A percentile compares a stretch with the other conserved stretches of the same genome.
Evolutionary conservation across 2,113 vertebrate species (phyloP).

Genomic region (Puffinus mauretanicus): DNA sequence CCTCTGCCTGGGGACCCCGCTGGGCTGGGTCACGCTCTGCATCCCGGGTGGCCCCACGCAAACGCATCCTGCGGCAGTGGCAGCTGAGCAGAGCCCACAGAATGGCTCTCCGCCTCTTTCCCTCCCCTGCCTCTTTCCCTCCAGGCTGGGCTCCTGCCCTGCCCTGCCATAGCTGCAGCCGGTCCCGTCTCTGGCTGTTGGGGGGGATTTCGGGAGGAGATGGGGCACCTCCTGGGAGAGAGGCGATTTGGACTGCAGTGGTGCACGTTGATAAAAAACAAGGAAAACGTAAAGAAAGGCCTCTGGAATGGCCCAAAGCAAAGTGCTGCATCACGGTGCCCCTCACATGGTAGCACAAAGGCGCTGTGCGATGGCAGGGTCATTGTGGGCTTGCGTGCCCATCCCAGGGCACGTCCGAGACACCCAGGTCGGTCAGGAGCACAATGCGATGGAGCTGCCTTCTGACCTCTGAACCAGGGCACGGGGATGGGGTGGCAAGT

Average conservation of each 20-base stretch:
- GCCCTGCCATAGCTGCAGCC: not conserved
- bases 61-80: not conserved
- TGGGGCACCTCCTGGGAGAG: not conserved
- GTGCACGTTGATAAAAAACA: not conserved
- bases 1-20: not conserved
- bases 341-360: not conserved
- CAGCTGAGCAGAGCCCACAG: not conserved
- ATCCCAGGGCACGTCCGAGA: not conserved
- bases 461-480: not conserved
- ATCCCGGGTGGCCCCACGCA: not conserved
- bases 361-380: fast-evolving
- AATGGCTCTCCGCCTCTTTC: not conserved
- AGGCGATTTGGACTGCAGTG: not conserved
- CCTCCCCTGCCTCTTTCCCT: not conserved
- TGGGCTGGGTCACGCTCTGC: not conserved
- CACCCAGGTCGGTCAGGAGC: fast-evolving
- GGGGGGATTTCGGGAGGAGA: not conserved
- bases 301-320: not conserved
- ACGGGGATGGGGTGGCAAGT: not conserved
- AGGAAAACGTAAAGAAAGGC: not conserved
- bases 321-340: not conserved
- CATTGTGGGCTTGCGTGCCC: fast-evolving
- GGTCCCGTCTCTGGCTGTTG: fast-evolving
- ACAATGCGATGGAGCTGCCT: not conserved
- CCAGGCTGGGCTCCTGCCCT: not conserved